Conservation (phyloP, 2,113 vertebrate genomes). For the Elaphurus davidianus region DNA sequence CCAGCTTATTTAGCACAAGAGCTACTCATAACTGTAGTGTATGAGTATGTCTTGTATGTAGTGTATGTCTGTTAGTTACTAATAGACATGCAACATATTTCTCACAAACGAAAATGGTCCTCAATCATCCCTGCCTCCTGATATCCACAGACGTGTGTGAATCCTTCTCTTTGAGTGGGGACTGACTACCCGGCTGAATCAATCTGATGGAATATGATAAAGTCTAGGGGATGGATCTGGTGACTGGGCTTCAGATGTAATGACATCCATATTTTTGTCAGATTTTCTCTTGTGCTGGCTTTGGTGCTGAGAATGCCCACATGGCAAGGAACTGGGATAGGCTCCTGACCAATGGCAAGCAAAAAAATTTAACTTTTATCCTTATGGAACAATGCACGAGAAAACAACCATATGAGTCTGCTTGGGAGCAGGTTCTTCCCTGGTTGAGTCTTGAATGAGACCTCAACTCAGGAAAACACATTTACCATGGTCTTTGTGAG, state of each 20-base stretch:
- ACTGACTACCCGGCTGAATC: not conserved
- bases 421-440: not conserved
- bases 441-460: not conserved
- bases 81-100: not conserved
- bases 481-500: too few species aligned
- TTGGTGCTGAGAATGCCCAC: not conserved
- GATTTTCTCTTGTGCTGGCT: not conserved
- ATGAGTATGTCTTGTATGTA: not conserved
- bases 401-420: not conserved
- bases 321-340: accelerated
- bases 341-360: not conserved
- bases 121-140: too few species aligned
- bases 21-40: not conserved
- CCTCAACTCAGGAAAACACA: too few species aligned
- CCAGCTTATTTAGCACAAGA: not conserved
- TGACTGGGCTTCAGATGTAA: too few species aligned
- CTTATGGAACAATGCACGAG: accelerated
- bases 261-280: not conserved
- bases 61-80: not conserved
- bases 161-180: accelerated
- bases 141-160: too few species aligned
- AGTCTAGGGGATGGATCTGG: not conserved
- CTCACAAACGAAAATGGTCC: not conserved
- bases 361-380: too few species aligned
- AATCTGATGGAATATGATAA: too few species aligned